These are phyloP conservation scores for Maccullochella peelii DNA, from an alignment of 2,113 vertebrate species.

Conservation along the genomic window DNA sequence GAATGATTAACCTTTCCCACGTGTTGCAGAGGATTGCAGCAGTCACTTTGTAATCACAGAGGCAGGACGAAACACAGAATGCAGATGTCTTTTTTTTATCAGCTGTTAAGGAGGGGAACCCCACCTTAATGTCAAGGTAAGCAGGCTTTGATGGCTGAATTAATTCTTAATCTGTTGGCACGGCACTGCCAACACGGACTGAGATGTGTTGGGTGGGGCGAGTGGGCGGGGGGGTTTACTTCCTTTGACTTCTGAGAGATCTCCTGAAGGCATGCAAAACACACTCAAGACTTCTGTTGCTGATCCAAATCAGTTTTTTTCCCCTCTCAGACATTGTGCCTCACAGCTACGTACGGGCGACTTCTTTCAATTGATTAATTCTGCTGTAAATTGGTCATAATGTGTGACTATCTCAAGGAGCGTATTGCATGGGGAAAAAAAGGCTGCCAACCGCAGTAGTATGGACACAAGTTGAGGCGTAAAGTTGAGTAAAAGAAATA, in stretches of 20 bases:
- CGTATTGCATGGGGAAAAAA: constrained; percentile 14
- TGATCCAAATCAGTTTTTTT: constrained; percentile 74
- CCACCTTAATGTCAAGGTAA: constrained; percentile 77
- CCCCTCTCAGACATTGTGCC: constrained; percentile 54
- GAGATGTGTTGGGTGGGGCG: constrained; percentile 39
- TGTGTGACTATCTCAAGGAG: constrained; percentile 76
- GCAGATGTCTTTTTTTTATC: constrained; percentile 66
- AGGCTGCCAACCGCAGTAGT: constrained; percentile 22
- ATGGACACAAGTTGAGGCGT: constrained; percentile 39
- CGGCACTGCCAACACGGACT: constrained; percentile 45
- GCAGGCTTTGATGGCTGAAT: constrained; percentile 72
- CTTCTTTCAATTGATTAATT: constrained; percentile 74
- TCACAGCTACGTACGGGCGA: constrained; percentile 63
- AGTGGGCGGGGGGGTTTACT: constrained; percentile 34
- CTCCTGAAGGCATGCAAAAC: constrained; percentile 77
- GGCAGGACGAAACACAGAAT: constrained; percentile 53
- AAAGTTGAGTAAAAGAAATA: constrained; percentile 47
- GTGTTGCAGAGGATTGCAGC: constrained; percentile 52
- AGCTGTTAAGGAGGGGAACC: constrained; percentile 39
- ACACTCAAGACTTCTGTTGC: constrained; percentile 74
- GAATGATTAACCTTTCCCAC: constrained; percentile 46
- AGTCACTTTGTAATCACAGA: constrained; percentile 45
- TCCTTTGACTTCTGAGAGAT: constrained; percentile 77
- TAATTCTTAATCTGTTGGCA: constrained; percentile 76
- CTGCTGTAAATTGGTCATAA: constrained; percentile 75